A percentile compares a stretch with the other conserved stretches of the same genome.
These are phyloP conservation scores for Gobionotothen gibberifrons DNA, from an alignment of 2,797 vertebrate species.

Conservation along the genomic window DNA sequence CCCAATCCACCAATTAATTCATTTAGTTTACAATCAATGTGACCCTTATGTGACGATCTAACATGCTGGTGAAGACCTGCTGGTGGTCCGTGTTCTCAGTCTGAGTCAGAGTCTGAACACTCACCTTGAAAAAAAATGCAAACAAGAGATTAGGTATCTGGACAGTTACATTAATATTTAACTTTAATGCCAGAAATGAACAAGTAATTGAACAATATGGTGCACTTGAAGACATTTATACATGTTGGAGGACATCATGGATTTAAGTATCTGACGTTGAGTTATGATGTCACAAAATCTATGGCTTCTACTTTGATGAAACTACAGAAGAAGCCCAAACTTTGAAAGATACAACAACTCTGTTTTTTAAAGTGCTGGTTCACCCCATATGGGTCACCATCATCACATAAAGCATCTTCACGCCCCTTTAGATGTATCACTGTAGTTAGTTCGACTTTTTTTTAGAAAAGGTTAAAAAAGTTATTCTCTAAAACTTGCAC, in stretches of 20 bases:
- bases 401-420: neutral
- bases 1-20: neutral
- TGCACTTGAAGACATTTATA: neutral
- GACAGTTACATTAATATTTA: neutral
- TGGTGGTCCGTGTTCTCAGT: constrained; percentile 77
- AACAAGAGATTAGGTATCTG: constrained; percentile 16
- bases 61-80: neutral
- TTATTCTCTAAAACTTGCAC: neutral
- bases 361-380: neutral
- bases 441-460: neutral
- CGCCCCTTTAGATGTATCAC: neutral
- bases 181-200: neutral
- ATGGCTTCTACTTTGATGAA: neutral
- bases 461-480: constrained; percentile 5
- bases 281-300: neutral
- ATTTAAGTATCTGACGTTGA: neutral
- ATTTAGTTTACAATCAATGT: constrained; percentile 6
- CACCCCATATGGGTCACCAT: neutral
- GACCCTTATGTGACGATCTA: constrained; percentile 16
- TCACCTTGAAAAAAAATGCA: constrained; percentile 85
- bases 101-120: constrained; percentile 89
- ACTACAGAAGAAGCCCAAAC: neutral
- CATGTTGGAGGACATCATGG: neutral
- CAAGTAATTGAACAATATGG: neutral
- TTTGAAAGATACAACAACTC: neutral